phyloP scores from a whole-genome alignment of 2,113 vertebrate genomes.

The Tichodroma muraria region DNA sequence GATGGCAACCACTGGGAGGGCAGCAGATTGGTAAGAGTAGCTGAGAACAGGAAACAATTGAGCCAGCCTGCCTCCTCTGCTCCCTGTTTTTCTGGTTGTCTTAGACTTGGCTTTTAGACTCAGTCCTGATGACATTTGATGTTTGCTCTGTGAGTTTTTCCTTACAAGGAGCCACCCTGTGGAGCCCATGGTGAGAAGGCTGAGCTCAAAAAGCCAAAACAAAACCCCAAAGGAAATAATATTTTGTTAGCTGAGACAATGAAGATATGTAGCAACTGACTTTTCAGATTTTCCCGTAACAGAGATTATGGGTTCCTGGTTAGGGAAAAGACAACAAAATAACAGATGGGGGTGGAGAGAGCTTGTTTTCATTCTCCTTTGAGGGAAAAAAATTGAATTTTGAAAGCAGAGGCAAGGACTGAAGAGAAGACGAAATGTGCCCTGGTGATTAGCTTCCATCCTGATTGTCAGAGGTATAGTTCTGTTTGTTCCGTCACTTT shows the following conservation, averaged over 20 bases:
- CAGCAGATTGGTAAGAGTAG: not conserved
- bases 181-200: rapidly evolving
- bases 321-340: not conserved
- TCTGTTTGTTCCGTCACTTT: not conserved
- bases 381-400: not conserved
- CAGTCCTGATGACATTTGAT: not conserved
- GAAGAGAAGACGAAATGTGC: not conserved
- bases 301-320: not conserved
- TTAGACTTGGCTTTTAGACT: not conserved
- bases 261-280: not conserved
- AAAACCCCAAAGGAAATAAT: not conserved
- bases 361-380: not conserved
- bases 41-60: not conserved
- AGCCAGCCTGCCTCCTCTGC: not conserved
- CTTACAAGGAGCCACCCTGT: not conserved
- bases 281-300: not conserved
- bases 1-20: not conserved
- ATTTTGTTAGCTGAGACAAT: not conserved
- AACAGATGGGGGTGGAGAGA: not conserved
- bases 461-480: not conserved
- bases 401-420: not conserved
- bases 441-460: not conserved
- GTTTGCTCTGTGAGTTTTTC: not conserved
- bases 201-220: not conserved
- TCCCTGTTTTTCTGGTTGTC: not conserved